Base-by-base conservation (phyloP, 2,113 vertebrate species). In the Erythrolamprus reginae region DNA sequence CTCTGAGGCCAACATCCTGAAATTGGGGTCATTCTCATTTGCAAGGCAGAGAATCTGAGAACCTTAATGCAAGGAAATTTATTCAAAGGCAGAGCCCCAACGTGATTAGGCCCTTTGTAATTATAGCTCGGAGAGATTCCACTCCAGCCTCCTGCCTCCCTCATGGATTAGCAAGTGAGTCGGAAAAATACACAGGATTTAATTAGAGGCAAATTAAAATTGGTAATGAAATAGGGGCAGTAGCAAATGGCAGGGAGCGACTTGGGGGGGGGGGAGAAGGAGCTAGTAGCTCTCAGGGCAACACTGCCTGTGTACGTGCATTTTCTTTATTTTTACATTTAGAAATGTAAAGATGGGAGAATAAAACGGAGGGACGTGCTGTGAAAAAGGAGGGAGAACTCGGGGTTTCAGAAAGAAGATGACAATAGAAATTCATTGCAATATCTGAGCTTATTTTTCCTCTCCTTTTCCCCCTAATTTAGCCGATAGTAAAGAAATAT, bases 11-110 rank as follows among this genome's bases (percentile, higher is more conserved):
- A 98, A 97, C 98, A 97, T 97, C 97, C 96, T 98, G 98, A 99
- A 99, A 99, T 99, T 99, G 99, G 98, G 99, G 99, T 99, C 99
- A 99, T 98, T 99, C 98, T 99, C 98, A 99, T 99, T 99, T 99
- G 99, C 98, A 99, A 99, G 98, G 98, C 98, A 98, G 98, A 98
- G 98, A 97, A 97, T 98, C 98, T 95, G 97, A 97, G 97, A 97
- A 97, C 96, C 96, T 95, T 97, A 97, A 97, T 98, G 98, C 96
- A 98, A 97, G 98, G 98, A 98, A 98, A 98, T 98, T 98, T 98
- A 98, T 98, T 98, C 98, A 97, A 95, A 98, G 97, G 97, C 97
- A 98, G 98, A 98, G 98, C 98, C 98, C 97, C 97, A 97, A 97
- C 97, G 98, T 98, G 98, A 99, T 99, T 99, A 99, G 98, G 98